Base-by-base conservation (phyloP, 2,113 vertebrate genomes). In the Chroicocephalus ridibundus region DNA sequence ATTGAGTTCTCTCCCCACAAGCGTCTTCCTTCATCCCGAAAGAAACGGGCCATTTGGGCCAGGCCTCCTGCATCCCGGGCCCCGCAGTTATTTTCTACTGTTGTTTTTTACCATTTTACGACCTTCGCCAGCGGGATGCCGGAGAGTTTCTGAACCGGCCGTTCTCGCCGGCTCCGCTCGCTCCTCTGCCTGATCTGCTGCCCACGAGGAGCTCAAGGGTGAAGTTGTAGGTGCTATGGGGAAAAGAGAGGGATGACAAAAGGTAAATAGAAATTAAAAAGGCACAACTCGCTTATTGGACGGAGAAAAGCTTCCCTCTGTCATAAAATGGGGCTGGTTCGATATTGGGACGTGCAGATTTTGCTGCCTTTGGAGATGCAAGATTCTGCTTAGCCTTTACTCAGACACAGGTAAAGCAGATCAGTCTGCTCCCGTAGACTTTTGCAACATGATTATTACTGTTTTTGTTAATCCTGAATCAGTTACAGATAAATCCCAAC, bases 331-430 rank as follows among this genome's bases (percentile, higher is more conserved):
- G 5, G 60, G 31, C 19, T 38, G 36, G 31, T 77, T 36, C 6
- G 4, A 14, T 18, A 26, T 4, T 65, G 58, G 6, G 1, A 7
- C 8, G 2, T 0, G 8, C 31, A 55, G 26, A 54, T 29, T 88
- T 32, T 42, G 36, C 58, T 66, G 18, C 29, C 3, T 3, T 58
- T 60, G 47, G 80, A 68, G 46, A 14, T 7, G 15, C n/a, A 31
- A 74, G 47, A 10, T 31, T 61, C 69, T 72, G 40, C 26, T 71
- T 10, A 21, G 61, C 15, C 44, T 68, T 86, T 10, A 24, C 26
- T 42, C 26, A 71, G 40, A 11, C 46, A 58, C 55, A 86, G n/a
- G 32, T 29, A 31, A 78, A 55, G 34, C 51, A 72, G 62, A 44
- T 40, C 32, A 62, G 22, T 11, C 31, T 89, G 49, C 34, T 71